A percentile compares a stretch with the other conserved stretches of the same genome.
Evolutionary conservation across 2,797 vertebrate species (phyloP).

Genomic region (Natrix natrix): DNA sequence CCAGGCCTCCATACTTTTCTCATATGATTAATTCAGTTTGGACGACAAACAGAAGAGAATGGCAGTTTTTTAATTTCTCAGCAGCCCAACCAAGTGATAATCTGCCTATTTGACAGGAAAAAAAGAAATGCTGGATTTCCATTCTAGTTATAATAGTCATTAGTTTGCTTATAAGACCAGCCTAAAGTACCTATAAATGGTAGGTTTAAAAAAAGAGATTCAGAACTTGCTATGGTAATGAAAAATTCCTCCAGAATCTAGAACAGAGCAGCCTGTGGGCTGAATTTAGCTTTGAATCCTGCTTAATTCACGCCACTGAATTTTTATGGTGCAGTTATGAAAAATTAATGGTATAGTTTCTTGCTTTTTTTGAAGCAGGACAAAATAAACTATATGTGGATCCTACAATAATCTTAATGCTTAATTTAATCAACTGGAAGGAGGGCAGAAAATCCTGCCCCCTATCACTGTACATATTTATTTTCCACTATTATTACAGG

Average conservation of each 20-base stretch:
- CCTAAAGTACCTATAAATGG: neutral
- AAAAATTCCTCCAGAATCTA: neutral
- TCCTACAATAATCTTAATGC: neutral
- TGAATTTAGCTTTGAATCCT: neutral
- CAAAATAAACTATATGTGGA: neutral
- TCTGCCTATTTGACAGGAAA: neutral
- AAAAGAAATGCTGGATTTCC: neutral
- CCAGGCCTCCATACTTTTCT: neutral
- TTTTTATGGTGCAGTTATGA: neutral
- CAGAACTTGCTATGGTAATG: neutral
- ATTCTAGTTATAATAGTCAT: neutral
- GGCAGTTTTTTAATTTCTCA: neutral
- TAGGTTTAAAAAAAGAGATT: neutral
- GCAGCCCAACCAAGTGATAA: neutral
- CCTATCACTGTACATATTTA: neutral
- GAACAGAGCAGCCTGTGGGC: neutral
- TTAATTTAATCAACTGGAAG: neutral
- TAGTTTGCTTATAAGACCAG: neutral
- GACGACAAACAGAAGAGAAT: neutral
- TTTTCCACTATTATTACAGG: neutral
- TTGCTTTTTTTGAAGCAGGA: neutral
- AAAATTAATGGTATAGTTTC: constrained; percentile 24
- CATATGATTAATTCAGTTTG: neutral
- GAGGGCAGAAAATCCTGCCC: neutral
- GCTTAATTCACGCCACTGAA: neutral